These are phyloP conservation scores for Chelon labrosus DNA, from an alignment of 2,797 vertebrate genomes.

Conservation along the genomic window DNA sequence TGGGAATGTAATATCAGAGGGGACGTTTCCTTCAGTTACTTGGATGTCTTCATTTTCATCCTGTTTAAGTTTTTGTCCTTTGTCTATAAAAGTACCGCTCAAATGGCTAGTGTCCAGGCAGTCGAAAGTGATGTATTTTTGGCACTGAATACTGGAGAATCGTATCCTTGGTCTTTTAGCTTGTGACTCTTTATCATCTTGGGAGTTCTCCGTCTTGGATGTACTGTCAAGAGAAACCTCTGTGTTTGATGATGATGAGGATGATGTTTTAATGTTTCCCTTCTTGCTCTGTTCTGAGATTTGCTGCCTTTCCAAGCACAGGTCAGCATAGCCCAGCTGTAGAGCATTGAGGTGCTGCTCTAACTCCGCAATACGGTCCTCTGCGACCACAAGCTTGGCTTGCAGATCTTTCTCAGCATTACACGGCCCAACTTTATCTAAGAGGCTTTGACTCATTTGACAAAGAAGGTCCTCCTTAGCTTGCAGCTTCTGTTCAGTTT, in stretches of 20 bases:
- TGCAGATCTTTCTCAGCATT: conserved; percentile 83
- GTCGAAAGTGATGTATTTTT: conserved; percentile 90
- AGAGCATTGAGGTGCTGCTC: conserved; percentile 84
- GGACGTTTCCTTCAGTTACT: conserved; percentile 81
- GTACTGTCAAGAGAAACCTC: conserved; percentile 65
- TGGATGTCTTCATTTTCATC: conserved; percentile 84
- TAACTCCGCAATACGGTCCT: conserved; percentile 81
- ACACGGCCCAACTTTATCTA: conserved; percentile 74
- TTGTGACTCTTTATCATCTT: conserved; percentile 82
- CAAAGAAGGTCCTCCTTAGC: conserved; percentile 89
- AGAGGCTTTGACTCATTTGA: conserved; percentile 79
- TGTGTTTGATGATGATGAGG: conserved; percentile 42
- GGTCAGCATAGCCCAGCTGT: conserved; percentile 81
- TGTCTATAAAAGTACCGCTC: conserved; percentile 83
- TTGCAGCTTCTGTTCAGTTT: conserved; percentile 90
- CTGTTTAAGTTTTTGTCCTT: conserved; percentile 84
- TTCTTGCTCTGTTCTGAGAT: conserved; percentile 72
- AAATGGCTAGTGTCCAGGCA: conserved; percentile 83
- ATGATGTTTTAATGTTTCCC: conserved; percentile 62
- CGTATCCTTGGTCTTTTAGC: conserved; percentile 92
- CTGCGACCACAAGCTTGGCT: conserved; percentile 82
- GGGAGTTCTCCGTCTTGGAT: conserved; percentile 72
- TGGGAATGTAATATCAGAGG: conserved; percentile 82
- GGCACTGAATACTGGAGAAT: conserved; percentile 95
- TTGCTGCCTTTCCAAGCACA: conserved; percentile 77